Evolutionary conservation across 2,888 invertebrate species (phyloP).

Genomic region (Nephrotoma appendiculata): DNA sequence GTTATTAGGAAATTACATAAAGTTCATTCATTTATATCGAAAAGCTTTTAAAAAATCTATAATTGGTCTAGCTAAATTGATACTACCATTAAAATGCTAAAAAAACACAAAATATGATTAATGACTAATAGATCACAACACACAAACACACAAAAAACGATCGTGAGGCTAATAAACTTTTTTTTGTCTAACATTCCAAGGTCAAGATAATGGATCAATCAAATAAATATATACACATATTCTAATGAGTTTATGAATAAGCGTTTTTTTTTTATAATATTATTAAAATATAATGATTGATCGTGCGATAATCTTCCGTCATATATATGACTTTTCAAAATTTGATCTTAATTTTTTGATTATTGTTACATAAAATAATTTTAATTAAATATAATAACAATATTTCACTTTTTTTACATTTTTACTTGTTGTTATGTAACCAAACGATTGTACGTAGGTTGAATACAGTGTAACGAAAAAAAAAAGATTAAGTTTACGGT

Average conservation of each 20-base stretch:
- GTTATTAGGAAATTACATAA: not conserved
- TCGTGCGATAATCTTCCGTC: not conserved
- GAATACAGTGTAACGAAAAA: not conserved
- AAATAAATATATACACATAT: not conserved
- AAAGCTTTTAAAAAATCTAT: not conserved
- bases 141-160: not conserved
- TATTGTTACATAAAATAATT: not conserved
- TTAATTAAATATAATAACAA: not conserved
- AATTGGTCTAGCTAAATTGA: not conserved
- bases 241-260: not conserved
- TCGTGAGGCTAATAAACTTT: not conserved
- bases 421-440: not conserved
- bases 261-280: not conserved
- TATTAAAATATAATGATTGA: not conserved
- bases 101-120: not conserved
- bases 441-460: not conserved
- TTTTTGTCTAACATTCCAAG: not conserved
- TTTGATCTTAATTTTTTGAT: not conserved
- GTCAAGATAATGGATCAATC: not conserved
- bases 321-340: not conserved
- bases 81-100: not conserved
- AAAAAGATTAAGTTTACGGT: not conserved
- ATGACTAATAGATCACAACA: not conserved
- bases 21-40: not conserved
- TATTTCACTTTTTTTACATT: not conserved